Evolutionary conservation across 2,888 invertebrate genomes (phyloP).

Genomic region (Amblyjoppa fuscipennis): DNA sequence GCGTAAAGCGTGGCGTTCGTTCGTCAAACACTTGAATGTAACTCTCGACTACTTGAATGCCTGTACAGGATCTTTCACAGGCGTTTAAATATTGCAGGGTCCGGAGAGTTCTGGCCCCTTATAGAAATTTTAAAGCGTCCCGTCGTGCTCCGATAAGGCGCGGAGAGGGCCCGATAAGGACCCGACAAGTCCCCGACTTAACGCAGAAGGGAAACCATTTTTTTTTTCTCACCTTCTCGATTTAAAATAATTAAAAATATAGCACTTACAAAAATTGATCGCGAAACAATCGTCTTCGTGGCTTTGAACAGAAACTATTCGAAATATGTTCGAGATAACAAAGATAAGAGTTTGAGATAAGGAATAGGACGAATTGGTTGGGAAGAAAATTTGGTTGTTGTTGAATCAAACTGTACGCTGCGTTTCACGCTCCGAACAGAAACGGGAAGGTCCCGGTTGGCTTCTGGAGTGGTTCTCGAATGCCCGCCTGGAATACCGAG

Average conservation of each 20-base stretch:
- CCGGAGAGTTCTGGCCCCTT: neutral
- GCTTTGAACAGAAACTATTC: neutral
- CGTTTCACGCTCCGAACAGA: constrained; percentile 40
- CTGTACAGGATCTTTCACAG: constrained; percentile 51
- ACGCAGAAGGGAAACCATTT: neutral
- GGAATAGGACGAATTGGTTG: neutral
- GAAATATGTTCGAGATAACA: neutral
- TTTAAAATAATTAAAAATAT: neutral
- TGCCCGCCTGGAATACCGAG: constrained; percentile 79
- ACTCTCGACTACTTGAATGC: constrained; percentile 64
- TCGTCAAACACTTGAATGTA: constrained; percentile 84
- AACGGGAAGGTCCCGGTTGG: constrained; percentile 74
- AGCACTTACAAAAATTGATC: neutral
- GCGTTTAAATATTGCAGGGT: neutral
- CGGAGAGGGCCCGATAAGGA: too few species aligned
- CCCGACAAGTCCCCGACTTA: neutral
- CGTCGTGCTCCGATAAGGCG: neutral
- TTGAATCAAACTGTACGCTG: constrained; percentile 54
- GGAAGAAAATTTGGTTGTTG: constrained; percentile 42
- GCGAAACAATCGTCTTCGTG: neutral
- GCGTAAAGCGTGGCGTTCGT: constrained; percentile 80
- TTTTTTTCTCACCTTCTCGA: neutral
- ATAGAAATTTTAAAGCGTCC: neutral
- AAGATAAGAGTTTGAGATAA: neutral
- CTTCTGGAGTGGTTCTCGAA: constrained; percentile 78